These are phyloP conservation scores for Istiophorus platypterus DNA, from an alignment of 2,113 vertebrate species.

Conservation along the genomic window DNA sequence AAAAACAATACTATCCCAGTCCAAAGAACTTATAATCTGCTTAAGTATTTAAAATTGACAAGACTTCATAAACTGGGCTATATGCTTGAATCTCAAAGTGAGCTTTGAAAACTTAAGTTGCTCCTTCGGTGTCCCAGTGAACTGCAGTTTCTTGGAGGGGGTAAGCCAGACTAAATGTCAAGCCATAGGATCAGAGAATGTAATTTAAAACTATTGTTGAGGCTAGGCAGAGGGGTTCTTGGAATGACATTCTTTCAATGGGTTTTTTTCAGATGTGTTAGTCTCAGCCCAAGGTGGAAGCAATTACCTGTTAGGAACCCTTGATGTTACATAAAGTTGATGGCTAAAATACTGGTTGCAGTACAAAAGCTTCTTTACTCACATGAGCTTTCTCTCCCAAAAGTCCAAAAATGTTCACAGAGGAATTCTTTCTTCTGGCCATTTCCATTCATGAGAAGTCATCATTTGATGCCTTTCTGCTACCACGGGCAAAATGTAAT, in stretches of 20 bases:
- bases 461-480: not conserved
- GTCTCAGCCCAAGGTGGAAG: constrained; percentile 69
- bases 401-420: not conserved
- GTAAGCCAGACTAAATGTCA: constrained; percentile 36
- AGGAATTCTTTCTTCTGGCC: not conserved
- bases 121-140: constrained; percentile 18
- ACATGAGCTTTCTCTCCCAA: not conserved
- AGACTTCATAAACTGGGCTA: not conserved
- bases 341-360: constrained; percentile 42
- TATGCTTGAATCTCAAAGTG: not conserved
- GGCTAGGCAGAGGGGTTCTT: constrained; percentile 38
- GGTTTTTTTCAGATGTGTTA: constrained; percentile 51
- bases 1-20: constrained; percentile 8
- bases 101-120: constrained; percentile 34
- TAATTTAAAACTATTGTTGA: constrained; percentile 63
- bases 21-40: not conserved
- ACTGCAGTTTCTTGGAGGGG: constrained; percentile 21
- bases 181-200: constrained; percentile 33
- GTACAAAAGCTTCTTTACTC: constrained; percentile 23
- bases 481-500: not conserved
- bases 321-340: constrained; percentile 52
- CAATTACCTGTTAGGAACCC: constrained; percentile 73
- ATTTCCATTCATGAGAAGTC: too few species aligned
- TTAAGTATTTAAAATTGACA: constrained; percentile 28
- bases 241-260: constrained; percentile 41